phyloP scores from a whole-genome alignment of 2,113 vertebrate species.

The Nesogale talazaci region DNA sequence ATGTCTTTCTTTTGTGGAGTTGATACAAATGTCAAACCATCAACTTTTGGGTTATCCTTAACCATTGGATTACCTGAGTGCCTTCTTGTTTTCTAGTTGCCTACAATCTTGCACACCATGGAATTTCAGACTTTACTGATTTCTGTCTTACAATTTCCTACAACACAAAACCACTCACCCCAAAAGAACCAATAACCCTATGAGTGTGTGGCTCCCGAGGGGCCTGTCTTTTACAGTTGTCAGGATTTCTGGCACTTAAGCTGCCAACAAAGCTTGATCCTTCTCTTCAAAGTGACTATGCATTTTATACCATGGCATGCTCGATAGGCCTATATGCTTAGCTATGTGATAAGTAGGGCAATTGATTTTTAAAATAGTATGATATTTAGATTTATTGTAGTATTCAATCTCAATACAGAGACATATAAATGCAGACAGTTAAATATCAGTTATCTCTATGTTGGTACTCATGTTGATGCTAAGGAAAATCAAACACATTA shows the following conservation, averaged over 20 bases:
- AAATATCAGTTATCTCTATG: background rate
- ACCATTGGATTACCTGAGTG: background rate
- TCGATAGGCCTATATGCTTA: background rate
- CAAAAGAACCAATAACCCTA: background rate
- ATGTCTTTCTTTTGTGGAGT: background rate
- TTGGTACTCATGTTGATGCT: background rate
- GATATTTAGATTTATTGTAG: constrained; percentile 12
- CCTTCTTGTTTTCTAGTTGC: background rate
- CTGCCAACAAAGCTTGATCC: background rate
- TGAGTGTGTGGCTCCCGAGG: background rate
- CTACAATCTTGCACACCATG: background rate
- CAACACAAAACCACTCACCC: no score
- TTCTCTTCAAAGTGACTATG: background rate
- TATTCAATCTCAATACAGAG: constrained; percentile 18
- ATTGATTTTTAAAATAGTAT: background rate
- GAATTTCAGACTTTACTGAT: background rate
- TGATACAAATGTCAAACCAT: background rate
- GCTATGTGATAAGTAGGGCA: background rate
- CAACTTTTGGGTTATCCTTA: background rate
- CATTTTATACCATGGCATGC: background rate
- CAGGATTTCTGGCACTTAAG: background rate
- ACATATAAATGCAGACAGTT: background rate
- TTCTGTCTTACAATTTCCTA: background rate
- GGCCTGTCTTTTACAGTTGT: background rate
- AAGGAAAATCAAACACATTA: background rate